Evolutionary conservation across 2,797 vertebrate species (phyloP), one percentile per base, ranked within the genome.

Genomic region (Fratercula arctica): DNA sequence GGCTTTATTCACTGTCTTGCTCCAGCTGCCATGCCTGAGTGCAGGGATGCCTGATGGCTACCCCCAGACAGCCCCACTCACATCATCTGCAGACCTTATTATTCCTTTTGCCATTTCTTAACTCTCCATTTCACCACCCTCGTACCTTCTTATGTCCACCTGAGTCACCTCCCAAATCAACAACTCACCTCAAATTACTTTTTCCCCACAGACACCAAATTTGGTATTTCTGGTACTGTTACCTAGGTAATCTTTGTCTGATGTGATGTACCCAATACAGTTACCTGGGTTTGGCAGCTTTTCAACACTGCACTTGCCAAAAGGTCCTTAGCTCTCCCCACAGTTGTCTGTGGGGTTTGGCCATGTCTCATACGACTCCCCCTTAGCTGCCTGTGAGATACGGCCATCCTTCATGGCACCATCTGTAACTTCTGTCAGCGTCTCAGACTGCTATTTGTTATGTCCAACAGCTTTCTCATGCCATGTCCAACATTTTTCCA

Each of bases 241-340:
- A 50, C 10, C 46, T 60, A 35, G 13, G 9, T 45, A 68, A 41
- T 24, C 48, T 37, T 37, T 3, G 2, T 28, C 50, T 82, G n/a
- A 26, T 9, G 6, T 41, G 35, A 64, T 45, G 41, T 14, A 37
- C 17, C n/a, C 35, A 6, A n/a, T 7, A 53, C 9, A 50, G 16
- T 45, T 64, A 57, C 0, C 2, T 57, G 28, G 23, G 20, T 54
- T 10, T 50, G n/a, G 21, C 16, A 85, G 17, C 3, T 88, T 88
- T 87, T 72, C 61, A 78, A 56, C 29, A 25, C 17, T n/a, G 5
- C 28, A 20, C 33, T 79, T 72, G 26, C 16, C 18, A 14, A 18
- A 69, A 39, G 33, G 23, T 35, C 25, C 29, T 63, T 35, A 70
- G 15, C 1, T 0, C 6, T 77, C 3, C 11, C 7, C 15, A 0